phyloP scores from a whole-genome alignment of 2,888 invertebrate species.

The Drosophila subquinaria region DNA sequence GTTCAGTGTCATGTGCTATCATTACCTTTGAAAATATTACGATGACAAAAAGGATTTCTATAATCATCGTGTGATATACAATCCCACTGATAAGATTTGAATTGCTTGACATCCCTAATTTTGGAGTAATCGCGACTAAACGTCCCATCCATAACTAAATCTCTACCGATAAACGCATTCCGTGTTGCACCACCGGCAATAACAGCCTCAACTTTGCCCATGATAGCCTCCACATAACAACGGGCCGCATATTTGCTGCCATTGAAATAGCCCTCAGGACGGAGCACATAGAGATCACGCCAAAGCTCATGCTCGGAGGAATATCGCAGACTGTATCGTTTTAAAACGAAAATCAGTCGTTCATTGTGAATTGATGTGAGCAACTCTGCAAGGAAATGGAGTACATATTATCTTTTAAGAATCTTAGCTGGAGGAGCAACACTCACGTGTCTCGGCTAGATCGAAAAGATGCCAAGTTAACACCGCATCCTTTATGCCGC shows the following conservation, averaged over 20 bases:
- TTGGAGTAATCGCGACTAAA: slow-evolving; percentile 58
- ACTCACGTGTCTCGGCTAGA: slow-evolving; percentile 28
- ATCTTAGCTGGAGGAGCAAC: neutral
- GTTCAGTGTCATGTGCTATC: neutral
- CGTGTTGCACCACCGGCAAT: slow-evolving; percentile 40
- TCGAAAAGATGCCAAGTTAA: slow-evolving; percentile 35
- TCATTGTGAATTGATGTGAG: neutral
- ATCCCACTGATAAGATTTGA: slow-evolving; percentile 41
- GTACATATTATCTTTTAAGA: neutral
- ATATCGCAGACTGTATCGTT: slow-evolving; percentile 20
- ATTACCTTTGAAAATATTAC: slow-evolving; percentile 31
- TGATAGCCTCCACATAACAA: slow-evolving; percentile 43
- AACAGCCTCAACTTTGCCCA: slow-evolving; percentile 39
- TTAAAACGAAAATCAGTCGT: slow-evolving; percentile 7
- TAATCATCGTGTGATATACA: slow-evolving; percentile 40
- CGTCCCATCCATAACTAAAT: slow-evolving; percentile 43
- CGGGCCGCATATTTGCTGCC: slow-evolving; percentile 23
- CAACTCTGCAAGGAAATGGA: slow-evolving; percentile 3
- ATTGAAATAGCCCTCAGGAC: neutral
- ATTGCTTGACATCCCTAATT: slow-evolving; percentile 15
- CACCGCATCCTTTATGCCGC: neutral
- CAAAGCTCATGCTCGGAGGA: slow-evolving; percentile 3
- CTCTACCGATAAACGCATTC: neutral
- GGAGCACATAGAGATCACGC: slow-evolving; percentile 38
- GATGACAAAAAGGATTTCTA: slow-evolving; percentile 22